A percentile compares a stretch with the other conserved stretches of the same genome.
phyloP scores from a whole-genome alignment of 2,797 vertebrate genomes.

The Sebastes taczanowskii region DNA sequence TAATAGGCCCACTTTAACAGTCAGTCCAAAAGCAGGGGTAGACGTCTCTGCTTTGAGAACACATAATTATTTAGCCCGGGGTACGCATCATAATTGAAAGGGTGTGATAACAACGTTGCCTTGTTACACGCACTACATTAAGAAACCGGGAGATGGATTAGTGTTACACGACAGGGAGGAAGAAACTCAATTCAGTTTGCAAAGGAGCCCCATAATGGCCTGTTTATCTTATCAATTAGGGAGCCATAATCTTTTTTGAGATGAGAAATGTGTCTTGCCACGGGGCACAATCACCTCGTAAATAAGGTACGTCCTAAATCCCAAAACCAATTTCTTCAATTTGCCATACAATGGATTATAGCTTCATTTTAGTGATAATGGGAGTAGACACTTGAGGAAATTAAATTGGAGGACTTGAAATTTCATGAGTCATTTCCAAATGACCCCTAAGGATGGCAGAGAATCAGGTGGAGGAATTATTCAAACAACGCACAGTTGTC shows the following conservation, averaged over 20 bases:
- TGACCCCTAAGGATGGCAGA: slow-evolving; percentile 46
- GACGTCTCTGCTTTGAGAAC: slow-evolving; percentile 56
- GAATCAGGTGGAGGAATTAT: slow-evolving; percentile 34
- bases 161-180: slow-evolving; percentile 47
- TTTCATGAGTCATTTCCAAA: slow-evolving; percentile 53
- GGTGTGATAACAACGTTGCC: slow-evolving; percentile 69
- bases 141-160: slow-evolving; percentile 62
- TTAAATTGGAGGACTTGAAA: slow-evolving; percentile 56
- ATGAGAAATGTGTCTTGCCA: slow-evolving; percentile 75
- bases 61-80: slow-evolving; percentile 73
- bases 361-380: slow-evolving; percentile 73
- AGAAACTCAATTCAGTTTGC: slow-evolving; percentile 41
- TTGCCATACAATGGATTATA: slow-evolving; percentile 72
- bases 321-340: slow-evolving; percentile 75
- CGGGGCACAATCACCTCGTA: slow-evolving; percentile 72
- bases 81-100: slow-evolving; percentile 75
- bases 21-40: slow-evolving; percentile 38
- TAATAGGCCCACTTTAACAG: slow-evolving; percentile 71
- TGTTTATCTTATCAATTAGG: slow-evolving; percentile 83
- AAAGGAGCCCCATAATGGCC: slow-evolving; percentile 54
- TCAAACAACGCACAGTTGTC: slow-evolving; percentile 27
- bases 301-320: slow-evolving; percentile 70
- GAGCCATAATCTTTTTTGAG: slow-evolving; percentile 73
- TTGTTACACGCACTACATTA: slow-evolving; percentile 66
- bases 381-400: slow-evolving; percentile 60